Evolutionary conservation across 2,113 vertebrate species (phyloP).

Genomic region (Prionailurus viverrinus): DNA sequence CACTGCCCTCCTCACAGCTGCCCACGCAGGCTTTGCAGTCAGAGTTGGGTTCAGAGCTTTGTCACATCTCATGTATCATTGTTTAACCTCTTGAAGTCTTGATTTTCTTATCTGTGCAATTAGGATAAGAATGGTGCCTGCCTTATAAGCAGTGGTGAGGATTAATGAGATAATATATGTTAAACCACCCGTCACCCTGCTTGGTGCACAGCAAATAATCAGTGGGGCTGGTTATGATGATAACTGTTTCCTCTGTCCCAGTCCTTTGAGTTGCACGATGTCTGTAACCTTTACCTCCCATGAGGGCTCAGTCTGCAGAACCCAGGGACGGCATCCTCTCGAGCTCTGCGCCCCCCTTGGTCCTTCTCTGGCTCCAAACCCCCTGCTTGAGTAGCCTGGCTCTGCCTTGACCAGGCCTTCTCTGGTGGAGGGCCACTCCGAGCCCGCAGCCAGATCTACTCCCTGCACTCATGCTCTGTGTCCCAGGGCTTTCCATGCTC

Average conservation of each 20-base stretch:
- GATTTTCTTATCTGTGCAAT: background rate
- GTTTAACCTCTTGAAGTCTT: background rate
- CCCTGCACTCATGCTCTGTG: background rate
- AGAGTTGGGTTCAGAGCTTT: background rate
- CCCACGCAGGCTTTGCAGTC: background rate
- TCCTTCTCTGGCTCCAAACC: background rate
- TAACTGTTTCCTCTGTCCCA: background rate
- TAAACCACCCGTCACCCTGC: background rate
- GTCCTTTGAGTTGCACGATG: background rate
- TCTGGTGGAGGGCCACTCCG: fast-evolving
- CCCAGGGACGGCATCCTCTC: background rate
- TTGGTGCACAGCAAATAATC: background rate
- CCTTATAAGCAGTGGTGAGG: background rate
- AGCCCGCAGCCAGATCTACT: background rate
- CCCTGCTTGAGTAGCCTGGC: background rate
- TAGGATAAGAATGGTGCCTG: background rate
- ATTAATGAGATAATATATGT: too few relatives aligned
- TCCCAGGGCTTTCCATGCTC: background rate
- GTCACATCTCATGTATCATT: background rate
- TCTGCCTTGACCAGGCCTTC: background rate
- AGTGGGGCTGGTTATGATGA: fast-evolving
- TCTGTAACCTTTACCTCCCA: background rate
- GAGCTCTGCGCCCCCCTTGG: background rate
- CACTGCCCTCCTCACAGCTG: background rate
- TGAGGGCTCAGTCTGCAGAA: background rate